Evolutionary conservation across 2,797 vertebrate genomes (phyloP), one percentile per base, ranked within the genome.

Genomic region (Tragelaphus eurycerus): DNA sequence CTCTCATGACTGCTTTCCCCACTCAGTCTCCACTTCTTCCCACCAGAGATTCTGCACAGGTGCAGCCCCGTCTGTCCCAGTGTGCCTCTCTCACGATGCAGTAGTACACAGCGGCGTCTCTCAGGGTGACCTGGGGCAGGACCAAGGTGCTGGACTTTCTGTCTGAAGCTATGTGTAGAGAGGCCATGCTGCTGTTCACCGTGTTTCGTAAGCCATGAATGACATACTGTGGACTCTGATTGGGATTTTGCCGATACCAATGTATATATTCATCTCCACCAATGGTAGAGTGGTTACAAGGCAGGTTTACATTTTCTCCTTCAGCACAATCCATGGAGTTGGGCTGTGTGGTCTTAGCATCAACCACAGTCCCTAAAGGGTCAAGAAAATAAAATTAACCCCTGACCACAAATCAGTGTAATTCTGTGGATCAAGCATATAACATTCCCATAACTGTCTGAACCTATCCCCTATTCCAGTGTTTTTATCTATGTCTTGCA

Each of bases 41-140:
- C n/a, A 67, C 64, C 1, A 46, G 57, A 34, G 31, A 96, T 95
- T 13, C 31, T 96, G 95, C 16, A 62, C 95, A 96, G 95, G 46
- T 85, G 64, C 60, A 14, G 85, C 71, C 62, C 76, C 15, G 0
- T 55, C 13, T 23, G 19, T 50, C 29, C 7, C 60, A 95, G 15
- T 95, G 97, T 97, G 97, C 59, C 11, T 78, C 86, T 52, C 48
- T 94, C 86, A 98, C 0, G 12, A 85, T 13, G 89, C 98, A 98
- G 91, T 98, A 93, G 88, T 98, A 98, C 34, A 97, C 62, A 7
- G 97, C 98, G 4, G 97, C 12, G 10, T 98, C 97, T 74, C 85
- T 74, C 82, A 96, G 48, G 25, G 83, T 81, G 7, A 67, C 86
- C 1, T 0, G 50, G 29, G 60, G 48, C 50, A 97, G 86, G 59